Conservation (phyloP, 2,888 invertebrate genomes). For the Polydrusus tereticollis region DNA sequence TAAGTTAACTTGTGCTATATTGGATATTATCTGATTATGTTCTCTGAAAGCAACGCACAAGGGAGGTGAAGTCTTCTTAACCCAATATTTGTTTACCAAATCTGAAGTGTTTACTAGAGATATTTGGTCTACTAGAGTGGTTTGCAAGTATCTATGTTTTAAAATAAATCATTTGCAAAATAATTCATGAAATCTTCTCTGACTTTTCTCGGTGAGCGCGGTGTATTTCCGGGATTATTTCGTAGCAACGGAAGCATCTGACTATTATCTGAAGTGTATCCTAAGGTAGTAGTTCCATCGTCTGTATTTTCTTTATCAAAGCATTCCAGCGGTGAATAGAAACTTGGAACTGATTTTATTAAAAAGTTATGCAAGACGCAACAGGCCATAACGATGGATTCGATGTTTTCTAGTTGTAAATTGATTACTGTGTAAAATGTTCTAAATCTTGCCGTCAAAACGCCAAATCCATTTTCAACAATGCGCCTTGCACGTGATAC, state of each 20-base stretch:
- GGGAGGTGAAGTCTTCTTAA: too few relatives aligned
- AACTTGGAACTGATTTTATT: not conserved
- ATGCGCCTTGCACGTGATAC: slow-evolving; percentile 19
- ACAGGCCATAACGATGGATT: not conserved
- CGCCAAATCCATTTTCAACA: slow-evolving; percentile 23
- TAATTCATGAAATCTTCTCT: not conserved
- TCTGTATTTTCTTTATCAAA: not conserved
- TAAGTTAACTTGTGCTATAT: too few relatives aligned
- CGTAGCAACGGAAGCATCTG: not conserved
- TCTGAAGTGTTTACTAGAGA: too few relatives aligned
- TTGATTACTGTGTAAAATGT: slow-evolving; percentile 9
- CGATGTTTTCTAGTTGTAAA: slow-evolving; percentile 14
- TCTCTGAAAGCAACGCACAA: too few relatives aligned
- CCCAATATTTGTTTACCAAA: too few relatives aligned
- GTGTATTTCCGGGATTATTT: not conserved
- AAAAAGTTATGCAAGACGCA: not conserved
- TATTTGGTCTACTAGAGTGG: too few relatives aligned
- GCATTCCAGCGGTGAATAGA: not conserved
- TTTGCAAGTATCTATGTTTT: too few relatives aligned
- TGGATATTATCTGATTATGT: too few relatives aligned
- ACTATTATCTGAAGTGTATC: too few relatives aligned
- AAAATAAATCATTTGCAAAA: not conserved
- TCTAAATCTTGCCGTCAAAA: not conserved
- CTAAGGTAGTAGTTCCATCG: not conserved
- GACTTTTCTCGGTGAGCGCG: too few relatives aligned